Base-by-base conservation (phyloP, 1,140 invertebrate genomes). In the Papilio polyxenes region DNA sequence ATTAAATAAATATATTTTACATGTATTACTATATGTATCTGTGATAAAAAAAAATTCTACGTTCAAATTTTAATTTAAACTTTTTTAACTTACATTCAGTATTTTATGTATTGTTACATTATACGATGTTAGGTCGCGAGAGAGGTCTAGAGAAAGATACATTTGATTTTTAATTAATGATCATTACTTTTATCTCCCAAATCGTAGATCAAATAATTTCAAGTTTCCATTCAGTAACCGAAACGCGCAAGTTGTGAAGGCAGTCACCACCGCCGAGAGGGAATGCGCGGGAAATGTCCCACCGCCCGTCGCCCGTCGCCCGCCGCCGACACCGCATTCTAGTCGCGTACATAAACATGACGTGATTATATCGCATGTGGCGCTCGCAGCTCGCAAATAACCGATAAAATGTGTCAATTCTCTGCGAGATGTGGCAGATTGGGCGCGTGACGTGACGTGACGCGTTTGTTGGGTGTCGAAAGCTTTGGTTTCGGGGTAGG, bases 321-420 rank as follows among this genome's bases (percentile, higher is more conserved):
- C 31, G 0, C 6, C 31, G 40, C 74, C 74, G 74, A 9, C 74
- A 11, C 40, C 74, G 23, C 65, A 37, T 37, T 37, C 65, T 37
- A 31, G 0, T 13, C 65, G 75, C 11, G 48, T 53, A 76, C 48
- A 76, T 8, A 75, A 75, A 48, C 48, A 53, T 23, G 51, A 31
- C 75, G 49, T 80, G 56, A 80, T 80, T 80, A 80, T 69, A 80
- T 80, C n/a, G 20, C 78, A 48, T 23, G 59, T 48, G 78, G 37
- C 49, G 78, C 44, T 65, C 59, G 40, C 59, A 49, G 40, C 62
- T 65, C 59, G 59, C 78, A 80, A 80, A 80, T 53, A 80, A 80
- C 56, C 78, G 78, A 80, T 80, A 80, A 80, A 80, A 80, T 80
- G 78, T 80, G 78, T 80, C 78, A 80, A 80, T 65, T 80, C 78